Evolutionary conservation across 2,797 vertebrate species (phyloP), one percentile per base, ranked within the genome.

Genomic region (Schizopygopsis pylzovi): DNA sequence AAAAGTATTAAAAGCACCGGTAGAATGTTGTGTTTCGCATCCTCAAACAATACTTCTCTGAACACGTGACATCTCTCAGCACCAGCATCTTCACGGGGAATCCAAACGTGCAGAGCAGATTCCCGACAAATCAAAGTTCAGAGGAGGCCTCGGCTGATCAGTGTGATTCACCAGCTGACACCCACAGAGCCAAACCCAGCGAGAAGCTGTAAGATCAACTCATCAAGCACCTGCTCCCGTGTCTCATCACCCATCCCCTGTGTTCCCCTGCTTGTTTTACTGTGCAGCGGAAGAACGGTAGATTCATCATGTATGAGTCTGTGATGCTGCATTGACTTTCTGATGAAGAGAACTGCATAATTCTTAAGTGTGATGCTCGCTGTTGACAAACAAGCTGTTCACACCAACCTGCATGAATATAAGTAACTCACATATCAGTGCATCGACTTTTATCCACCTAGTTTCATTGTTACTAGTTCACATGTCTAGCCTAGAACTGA

Each of bases 171-270:
- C n/a, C 80, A 85, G 56, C 68, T 47, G 45, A 78, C 80, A 41
- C 87, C 87, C 81, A 86, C 84, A 49, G 81, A 61, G 81, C 25
- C 65, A 45, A 63, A 75, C 54, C 41, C 82, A 75, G 54, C 25
- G 25, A 73, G 54, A 20, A 39, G 33, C 81, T 52, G 63, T 61
- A 54, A 70, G 67, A 85, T 88, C 84, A 76, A 68, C 16, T 80
- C 76, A 43, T 88, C 59, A n/a, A 52, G 33, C 84, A 83, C 87
- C 87, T 83, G 84, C 39, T 88, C 41, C 0, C 4, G 6, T 81
- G 82, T 83, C 76, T 54, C 59, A 82, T 75, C 75, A 67, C 65
- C 77, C 33, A 41, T 76, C 41, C 72, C 71, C 59, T 49, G 25
- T 76, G 71, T 76, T 65, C 56, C 71, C 41, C 28, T 16, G 76